Percentiles rank a stretch among this genome's conserved stretches.
Conservation (phyloP, 2,113 vertebrate species). For the Amphiprion ocellaris region DNA sequence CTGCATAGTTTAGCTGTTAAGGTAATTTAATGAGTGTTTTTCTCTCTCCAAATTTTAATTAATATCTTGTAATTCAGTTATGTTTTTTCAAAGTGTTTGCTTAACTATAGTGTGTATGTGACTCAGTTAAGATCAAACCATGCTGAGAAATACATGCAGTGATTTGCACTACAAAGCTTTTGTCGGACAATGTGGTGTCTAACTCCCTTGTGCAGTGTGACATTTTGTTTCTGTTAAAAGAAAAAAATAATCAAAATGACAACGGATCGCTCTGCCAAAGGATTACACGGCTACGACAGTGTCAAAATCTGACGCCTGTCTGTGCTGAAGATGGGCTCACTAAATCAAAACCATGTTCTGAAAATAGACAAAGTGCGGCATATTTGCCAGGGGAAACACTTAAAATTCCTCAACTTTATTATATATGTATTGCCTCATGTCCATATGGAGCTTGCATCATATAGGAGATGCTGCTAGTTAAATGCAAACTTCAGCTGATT, state of each 20-base stretch:
- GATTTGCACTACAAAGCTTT: neutral
- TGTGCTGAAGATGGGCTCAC: neutral
- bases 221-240: neutral
- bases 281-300: constrained; percentile 15
- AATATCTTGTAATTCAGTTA: too few relatives aligned
- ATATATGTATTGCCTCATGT: neutral
- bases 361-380: constrained; percentile 3
- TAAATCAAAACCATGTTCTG: constrained; percentile 7
- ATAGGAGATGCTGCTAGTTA: constrained; percentile 3
- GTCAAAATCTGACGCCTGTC: neutral
- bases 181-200: neutral
- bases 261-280: neutral
- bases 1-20: too few relatives aligned
- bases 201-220: constrained; percentile 19
- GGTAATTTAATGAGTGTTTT: too few relatives aligned
- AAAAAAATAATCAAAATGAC: constrained; percentile 21
- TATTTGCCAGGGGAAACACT: constrained; percentile 4
- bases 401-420: constrained; percentile 17
- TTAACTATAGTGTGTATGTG: neutral
- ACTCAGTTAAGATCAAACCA: constrained; percentile 8
- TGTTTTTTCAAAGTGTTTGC: too few relatives aligned
- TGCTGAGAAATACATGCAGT: neutral
- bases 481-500: constrained; percentile 31
- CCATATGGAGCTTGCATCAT: constrained; percentile 2
- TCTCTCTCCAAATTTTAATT: too few relatives aligned